Percentiles rank a stretch among this genome's conserved stretches.
Conservation (phyloP, 2,888 invertebrate genomes). For the Lycaena phlaeas region DNA sequence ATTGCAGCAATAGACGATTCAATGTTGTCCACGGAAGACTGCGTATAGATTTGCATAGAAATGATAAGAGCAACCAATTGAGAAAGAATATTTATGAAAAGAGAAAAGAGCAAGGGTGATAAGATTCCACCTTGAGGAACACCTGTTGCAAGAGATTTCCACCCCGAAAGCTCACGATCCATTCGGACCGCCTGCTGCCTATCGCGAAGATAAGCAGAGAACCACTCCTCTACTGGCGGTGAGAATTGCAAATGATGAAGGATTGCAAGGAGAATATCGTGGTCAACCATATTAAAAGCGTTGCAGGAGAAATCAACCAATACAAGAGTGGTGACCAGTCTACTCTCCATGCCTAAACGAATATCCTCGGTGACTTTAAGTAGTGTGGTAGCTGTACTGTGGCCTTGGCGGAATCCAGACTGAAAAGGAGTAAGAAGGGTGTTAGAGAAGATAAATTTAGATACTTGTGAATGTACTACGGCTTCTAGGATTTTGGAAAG, state of each 20-base stretch:
- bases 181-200: not conserved
- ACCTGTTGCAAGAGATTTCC: not conserved
- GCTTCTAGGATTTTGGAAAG: constrained; percentile 12
- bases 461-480: constrained; percentile 3
- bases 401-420: constrained; percentile 11
- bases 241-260: constrained; percentile 2
- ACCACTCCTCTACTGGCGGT: not conserved
- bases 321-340: constrained; percentile 1
- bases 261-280: constrained; percentile 6
- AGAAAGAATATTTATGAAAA: constrained; percentile 6
- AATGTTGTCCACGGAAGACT: not conserved
- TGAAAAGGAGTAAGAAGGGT: constrained; percentile 8
- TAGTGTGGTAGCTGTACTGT: constrained; percentile 7
- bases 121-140: constrained; percentile 2
- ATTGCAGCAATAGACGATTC: not conserved
- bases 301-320: constrained; percentile 11
- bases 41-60: not conserved
- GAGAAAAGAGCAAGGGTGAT: constrained; percentile 7
- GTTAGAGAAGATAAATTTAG: not conserved
- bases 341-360: constrained; percentile 8
- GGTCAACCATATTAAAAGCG: constrained; percentile 8
- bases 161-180: not conserved
- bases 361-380: constrained; percentile 6
- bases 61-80: not conserved
- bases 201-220: not conserved